Conservation (phyloP, 2,797 vertebrate species). For the Microctenopoma stevenorrisi region DNA sequence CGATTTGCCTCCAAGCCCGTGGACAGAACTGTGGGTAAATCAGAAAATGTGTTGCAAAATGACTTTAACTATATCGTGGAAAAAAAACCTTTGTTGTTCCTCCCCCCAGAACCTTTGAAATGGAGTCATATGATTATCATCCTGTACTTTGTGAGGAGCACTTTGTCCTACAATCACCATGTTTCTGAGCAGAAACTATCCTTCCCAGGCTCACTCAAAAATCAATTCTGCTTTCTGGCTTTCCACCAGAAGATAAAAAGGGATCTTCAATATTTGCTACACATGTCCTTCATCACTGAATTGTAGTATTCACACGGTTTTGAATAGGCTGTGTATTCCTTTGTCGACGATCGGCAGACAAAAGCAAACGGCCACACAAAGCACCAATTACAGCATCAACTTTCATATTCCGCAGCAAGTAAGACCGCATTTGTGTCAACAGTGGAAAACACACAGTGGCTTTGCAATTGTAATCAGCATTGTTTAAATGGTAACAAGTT, state of each 20-base stretch:
- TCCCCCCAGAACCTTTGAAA: slow-evolving; percentile 23
- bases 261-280: slow-evolving; percentile 57
- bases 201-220: slow-evolving; percentile 51
- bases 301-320: slow-evolving; percentile 39
- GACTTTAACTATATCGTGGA: slow-evolving; percentile 4
- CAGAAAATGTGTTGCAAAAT: background rate
- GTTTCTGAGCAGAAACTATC: slow-evolving; percentile 42
- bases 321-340: slow-evolving; percentile 45
- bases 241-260: slow-evolving; percentile 44
- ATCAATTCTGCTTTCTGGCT: slow-evolving; percentile 65
- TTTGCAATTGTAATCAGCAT: slow-evolving; percentile 38
- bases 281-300: slow-evolving; percentile 63
- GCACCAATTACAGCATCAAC: slow-evolving; percentile 53
- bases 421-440: slow-evolving; percentile 9
- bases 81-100: slow-evolving; percentile 4
- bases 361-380: slow-evolving; percentile 41
- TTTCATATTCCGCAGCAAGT: slow-evolving; percentile 19
- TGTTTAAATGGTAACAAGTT: slow-evolving; percentile 32
- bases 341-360: slow-evolving; percentile 31
- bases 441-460: slow-evolving; percentile 27
- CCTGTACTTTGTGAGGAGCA: slow-evolving; percentile 46
- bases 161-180: slow-evolving; percentile 59
- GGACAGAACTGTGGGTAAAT: background rate
- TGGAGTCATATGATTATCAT: slow-evolving; percentile 41
- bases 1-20: background rate